phyloP scores from a whole-genome alignment of 2,888 invertebrate genomes.

The Chloromyia formosa region DNA sequence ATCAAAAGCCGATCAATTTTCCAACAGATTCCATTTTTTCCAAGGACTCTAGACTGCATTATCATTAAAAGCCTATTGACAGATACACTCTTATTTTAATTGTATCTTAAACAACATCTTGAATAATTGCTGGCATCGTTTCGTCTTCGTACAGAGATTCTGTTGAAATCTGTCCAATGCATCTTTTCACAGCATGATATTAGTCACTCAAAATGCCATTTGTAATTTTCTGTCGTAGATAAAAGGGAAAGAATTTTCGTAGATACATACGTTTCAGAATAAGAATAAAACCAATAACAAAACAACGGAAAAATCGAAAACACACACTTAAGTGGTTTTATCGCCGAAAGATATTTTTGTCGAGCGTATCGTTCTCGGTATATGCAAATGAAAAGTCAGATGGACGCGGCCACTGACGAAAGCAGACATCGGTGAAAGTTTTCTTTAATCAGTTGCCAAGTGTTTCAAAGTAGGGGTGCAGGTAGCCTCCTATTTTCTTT shows the following conservation, averaged over 20 bases:
- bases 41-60: neutral
- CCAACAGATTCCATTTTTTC: neutral
- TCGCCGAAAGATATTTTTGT: neutral
- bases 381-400: neutral
- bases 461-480: neutral
- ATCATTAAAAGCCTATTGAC: slow-evolving; percentile 2
- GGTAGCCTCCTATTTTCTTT: no score
- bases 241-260: neutral
- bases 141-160: neutral
- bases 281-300: neutral
- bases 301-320: no score
- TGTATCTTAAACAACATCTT: slow-evolving; percentile 10
- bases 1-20: no score
- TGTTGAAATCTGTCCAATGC: neutral
- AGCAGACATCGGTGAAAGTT: slow-evolving; percentile 19
- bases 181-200: neutral
- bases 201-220: slow-evolving; percentile 4
- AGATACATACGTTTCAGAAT: neutral
- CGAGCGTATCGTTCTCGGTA: no score
- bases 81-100: neutral
- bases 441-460: slow-evolving; percentile 26
- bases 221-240: slow-evolving; percentile 1
- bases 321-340: slow-evolving; percentile 1
- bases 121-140: slow-evolving; percentile 8
- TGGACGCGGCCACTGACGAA: neutral